Evolutionary conservation across 2,797 vertebrate genomes (phyloP).

Genomic region (Parauchenoglanis punctatus): DNA sequence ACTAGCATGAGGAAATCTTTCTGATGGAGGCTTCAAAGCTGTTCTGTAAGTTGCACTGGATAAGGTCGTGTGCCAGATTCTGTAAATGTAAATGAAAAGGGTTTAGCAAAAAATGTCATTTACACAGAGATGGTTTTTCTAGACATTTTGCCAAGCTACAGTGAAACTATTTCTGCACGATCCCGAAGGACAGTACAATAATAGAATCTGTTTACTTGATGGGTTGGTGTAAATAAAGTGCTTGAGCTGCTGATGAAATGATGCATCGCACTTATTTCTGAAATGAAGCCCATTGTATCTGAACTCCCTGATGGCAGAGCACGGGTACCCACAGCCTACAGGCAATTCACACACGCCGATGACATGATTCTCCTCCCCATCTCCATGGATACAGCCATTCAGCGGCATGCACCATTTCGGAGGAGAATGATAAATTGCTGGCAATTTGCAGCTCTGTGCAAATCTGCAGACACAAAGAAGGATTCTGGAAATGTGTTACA

Average conservation of each 20-base stretch:
- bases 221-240: constrained; percentile 26
- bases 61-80: constrained; percentile 12
- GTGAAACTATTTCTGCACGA: background rate
- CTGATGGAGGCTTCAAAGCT: constrained; percentile 2
- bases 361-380: constrained; percentile 43
- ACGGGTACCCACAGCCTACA: constrained; percentile 26
- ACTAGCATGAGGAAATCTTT: background rate
- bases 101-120: background rate
- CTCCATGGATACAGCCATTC: constrained; percentile 50
- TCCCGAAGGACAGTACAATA: background rate
- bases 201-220: constrained; percentile 34
- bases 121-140: background rate
- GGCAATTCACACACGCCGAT: constrained; percentile 43
- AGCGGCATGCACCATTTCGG: constrained; percentile 19
- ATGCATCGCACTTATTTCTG: constrained; percentile 14
- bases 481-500: background rate
- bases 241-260: constrained; percentile 39
- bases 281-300: constrained; percentile 33
- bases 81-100: background rate
- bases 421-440: constrained; percentile 31
- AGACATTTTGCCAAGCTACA: constrained; percentile 3
- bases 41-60: constrained; percentile 4
- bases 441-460: constrained; percentile 38
- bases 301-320: constrained; percentile 8
- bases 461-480: constrained; percentile 26